phyloP scores from a whole-genome alignment of 2,113 vertebrate genomes.

The Toxotes chatareus region DNA sequence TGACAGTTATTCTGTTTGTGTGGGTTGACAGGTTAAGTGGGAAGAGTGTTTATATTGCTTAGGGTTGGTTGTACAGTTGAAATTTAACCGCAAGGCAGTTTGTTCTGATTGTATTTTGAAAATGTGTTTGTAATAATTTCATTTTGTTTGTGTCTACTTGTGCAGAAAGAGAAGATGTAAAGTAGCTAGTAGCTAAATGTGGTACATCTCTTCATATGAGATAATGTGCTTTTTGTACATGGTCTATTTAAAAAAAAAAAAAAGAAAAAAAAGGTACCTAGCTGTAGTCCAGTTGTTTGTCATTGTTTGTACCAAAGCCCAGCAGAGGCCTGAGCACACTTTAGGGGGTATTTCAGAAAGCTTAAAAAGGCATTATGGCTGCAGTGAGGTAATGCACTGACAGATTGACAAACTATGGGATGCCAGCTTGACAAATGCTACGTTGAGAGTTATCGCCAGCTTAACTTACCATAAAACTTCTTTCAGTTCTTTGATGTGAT shows the following conservation, averaged over 20 bases:
- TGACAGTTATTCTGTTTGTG: no score
- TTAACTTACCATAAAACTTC: slow-evolving; percentile 36
- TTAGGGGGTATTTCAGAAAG: slow-evolving; percentile 38
- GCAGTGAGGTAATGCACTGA: slow-evolving; percentile 39
- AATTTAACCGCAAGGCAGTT: no score
- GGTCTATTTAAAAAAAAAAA: background rate
- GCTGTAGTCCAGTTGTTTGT: slow-evolving; percentile 40
- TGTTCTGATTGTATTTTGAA: background rate
- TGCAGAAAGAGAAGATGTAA: no score
- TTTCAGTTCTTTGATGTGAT: slow-evolving; percentile 13
- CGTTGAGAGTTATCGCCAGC: slow-evolving; percentile 34
- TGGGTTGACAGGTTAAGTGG: no score
- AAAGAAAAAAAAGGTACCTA: background rate
- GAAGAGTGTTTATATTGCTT: no score
- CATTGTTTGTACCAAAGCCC: slow-evolving; percentile 32
- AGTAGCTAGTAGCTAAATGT: background rate
- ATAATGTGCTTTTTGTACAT: no score
- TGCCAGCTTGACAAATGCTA: slow-evolving; percentile 21
- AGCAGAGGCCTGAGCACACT: slow-evolving; percentile 20
- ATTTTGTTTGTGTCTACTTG: no score
- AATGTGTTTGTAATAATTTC: no score
- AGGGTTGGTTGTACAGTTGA: no score
- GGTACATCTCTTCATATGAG: background rate
- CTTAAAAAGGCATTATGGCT: slow-evolving; percentile 46
- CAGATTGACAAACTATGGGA: slow-evolving; percentile 36